These are phyloP conservation scores for Leguminivora glycinivorella DNA, from an alignment of 1,140 invertebrate genomes.

Conservation along the genomic window DNA sequence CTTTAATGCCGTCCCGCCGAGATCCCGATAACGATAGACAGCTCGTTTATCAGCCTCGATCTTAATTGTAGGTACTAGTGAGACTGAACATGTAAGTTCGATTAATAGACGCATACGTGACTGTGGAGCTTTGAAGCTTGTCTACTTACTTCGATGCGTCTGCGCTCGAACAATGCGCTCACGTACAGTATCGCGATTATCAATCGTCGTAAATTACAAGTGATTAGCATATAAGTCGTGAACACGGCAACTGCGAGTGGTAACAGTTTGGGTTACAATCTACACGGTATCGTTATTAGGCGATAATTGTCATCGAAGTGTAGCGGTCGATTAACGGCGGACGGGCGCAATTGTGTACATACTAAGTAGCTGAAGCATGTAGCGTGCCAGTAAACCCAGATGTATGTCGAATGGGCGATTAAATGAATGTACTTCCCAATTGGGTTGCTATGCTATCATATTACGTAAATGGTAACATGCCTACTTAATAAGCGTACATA, in stretches of 20 bases:
- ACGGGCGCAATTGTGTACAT: slow-evolving; percentile 45
- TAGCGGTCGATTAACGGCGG: slow-evolving; percentile 74
- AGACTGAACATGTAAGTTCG: slow-evolving; percentile 50
- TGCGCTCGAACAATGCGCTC: slow-evolving; percentile 66
- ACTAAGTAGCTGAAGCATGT: slow-evolving; percentile 43
- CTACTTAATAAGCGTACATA: no score
- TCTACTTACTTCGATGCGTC: slow-evolving; percentile 45
- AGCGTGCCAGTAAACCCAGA: slow-evolving; percentile 34
- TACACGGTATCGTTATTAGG: slow-evolving; percentile 65
- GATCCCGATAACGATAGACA: slow-evolving; percentile 27
- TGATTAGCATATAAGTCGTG: slow-evolving; percentile 75
- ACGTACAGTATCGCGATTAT: slow-evolving; percentile 75
- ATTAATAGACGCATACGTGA: slow-evolving; percentile 56
- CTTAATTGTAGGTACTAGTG: slow-evolving; percentile 37
- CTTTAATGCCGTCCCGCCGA: slow-evolving; percentile 27
- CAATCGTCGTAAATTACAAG: slow-evolving; percentile 71
- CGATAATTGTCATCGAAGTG: slow-evolving; percentile 68
- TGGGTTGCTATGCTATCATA: neutral
- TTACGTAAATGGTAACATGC: neutral
- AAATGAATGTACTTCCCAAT: neutral
- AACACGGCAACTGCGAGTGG: slow-evolving; percentile 59
- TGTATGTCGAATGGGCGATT: slow-evolving; percentile 28
- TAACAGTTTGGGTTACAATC: slow-evolving; percentile 67
- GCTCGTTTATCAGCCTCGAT: slow-evolving; percentile 15
- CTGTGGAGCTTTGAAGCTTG: slow-evolving; percentile 45